These are phyloP conservation scores for Drosophila insularis DNA, from an alignment of 1,140 invertebrate genomes.

Conservation along the genomic window DNA sequence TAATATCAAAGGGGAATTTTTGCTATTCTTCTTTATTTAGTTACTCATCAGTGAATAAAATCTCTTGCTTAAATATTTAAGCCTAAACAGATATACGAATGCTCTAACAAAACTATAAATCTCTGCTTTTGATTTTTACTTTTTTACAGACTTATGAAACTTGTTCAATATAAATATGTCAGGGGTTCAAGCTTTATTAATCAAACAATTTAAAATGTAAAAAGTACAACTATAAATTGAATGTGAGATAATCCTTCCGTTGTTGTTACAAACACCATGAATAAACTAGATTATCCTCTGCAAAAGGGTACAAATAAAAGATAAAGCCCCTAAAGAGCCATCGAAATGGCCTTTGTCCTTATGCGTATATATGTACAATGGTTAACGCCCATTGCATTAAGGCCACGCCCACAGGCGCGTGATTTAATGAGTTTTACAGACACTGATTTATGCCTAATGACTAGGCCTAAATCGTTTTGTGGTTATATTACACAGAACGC, in stretches of 20 bases:
- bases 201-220: too few relatives aligned
- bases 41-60: neutral
- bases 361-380: neutral
- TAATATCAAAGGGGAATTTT: neutral
- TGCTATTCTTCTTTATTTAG: neutral
- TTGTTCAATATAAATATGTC: too few relatives aligned
- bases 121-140: too few relatives aligned
- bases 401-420: conserved; percentile 34
- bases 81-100: neutral
- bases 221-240: too few relatives aligned
- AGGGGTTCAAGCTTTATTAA: too few relatives aligned
- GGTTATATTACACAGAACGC: conserved; percentile 1
- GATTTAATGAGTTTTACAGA: conserved; percentile 66
- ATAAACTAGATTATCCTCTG: neutral
- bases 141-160: too few relatives aligned
- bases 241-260: neutral
- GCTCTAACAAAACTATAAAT: neutral
- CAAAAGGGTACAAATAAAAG: neutral
- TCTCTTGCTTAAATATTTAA: neutral
- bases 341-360: conserved; percentile 1
- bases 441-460: conserved; percentile 73
- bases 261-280: neutral
- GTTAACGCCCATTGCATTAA: conserved; percentile 45
- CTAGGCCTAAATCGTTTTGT: conserved; percentile 51
- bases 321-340: neutral